Conservation (phyloP, 2,113 vertebrate species). For the Scolopax mira region DNA sequence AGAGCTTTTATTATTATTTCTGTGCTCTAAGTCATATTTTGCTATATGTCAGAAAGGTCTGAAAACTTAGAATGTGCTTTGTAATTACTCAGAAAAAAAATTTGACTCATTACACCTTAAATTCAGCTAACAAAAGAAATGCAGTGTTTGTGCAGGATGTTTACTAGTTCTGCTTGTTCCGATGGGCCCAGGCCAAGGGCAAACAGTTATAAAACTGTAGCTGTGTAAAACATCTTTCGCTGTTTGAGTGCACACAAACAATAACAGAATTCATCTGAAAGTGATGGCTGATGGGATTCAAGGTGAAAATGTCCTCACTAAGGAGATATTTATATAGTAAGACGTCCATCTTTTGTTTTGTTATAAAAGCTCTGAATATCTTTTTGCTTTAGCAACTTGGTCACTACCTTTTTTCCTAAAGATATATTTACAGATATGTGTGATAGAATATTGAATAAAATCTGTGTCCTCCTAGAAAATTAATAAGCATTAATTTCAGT, state of each 20-base stretch:
- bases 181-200: conserved; percentile 44
- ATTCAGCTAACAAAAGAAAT: conserved; percentile 26
- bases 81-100: conserved; percentile 34
- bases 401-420: neutral
- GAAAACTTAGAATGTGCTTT: conserved; percentile 39
- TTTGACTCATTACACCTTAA: conserved; percentile 9
- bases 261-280: neutral
- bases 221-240: neutral
- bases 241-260: conserved; percentile 30
- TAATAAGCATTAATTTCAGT: neutral
- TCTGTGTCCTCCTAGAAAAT: neutral
- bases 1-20: conserved; percentile 35
- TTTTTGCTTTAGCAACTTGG: neutral
- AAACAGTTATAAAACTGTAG: neutral
- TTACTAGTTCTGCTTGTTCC: conserved; percentile 32
- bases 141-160: conserved; percentile 34
- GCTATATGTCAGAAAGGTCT: conserved; percentile 27
- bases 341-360: neutral
- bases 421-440: neutral
- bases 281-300: conserved; percentile 39
- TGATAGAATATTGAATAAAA: neutral
- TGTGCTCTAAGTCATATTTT: conserved; percentile 27
- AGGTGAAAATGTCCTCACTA: conserved; percentile 52
- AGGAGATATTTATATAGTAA: neutral
- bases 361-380: neutral